phyloP scores from a whole-genome alignment of 2,797 vertebrate species.

The Aphelocoma californica region DNA sequence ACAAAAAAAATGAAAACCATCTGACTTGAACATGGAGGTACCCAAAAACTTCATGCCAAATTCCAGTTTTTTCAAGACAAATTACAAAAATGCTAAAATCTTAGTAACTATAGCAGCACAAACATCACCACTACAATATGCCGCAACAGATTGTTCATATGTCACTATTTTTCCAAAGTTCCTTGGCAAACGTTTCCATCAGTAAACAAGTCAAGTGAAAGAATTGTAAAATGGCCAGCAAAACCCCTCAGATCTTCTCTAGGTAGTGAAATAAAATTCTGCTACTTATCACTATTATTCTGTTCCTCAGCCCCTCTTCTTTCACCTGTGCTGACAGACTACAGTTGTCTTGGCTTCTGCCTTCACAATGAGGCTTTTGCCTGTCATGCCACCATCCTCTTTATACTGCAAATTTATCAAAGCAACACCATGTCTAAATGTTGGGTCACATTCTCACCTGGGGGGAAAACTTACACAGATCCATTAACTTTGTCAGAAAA shows the following conservation, averaged over 20 bases:
- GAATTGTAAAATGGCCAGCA: slow-evolving; percentile 24
- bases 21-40: slow-evolving; percentile 29
- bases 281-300: slow-evolving; percentile 1
- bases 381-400: not conserved
- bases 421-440: not conserved
- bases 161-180: slow-evolving; percentile 62
- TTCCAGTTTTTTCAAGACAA: slow-evolving; percentile 54
- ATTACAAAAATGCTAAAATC: slow-evolving; percentile 50
- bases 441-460: not conserved
- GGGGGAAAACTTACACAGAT: not conserved
- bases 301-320: not conserved
- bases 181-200: slow-evolving; percentile 58
- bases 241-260: not conserved
- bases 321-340: slow-evolving; percentile 50
- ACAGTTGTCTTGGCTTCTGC: not conserved
- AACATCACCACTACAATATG: slow-evolving; percentile 65
- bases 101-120: slow-evolving; percentile 58
- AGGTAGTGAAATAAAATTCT: slow-evolving; percentile 9
- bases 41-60: slow-evolving; percentile 17
- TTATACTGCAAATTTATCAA: not conserved
- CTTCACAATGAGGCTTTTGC: not conserved
- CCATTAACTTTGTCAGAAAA: not conserved
- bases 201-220: slow-evolving; percentile 55
- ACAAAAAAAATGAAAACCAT: slow-evolving; percentile 36
- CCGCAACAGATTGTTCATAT: slow-evolving; percentile 65